Evolutionary conservation across 2,797 vertebrate species (phyloP).

Genomic region (Anolis apletophallus): DNA sequence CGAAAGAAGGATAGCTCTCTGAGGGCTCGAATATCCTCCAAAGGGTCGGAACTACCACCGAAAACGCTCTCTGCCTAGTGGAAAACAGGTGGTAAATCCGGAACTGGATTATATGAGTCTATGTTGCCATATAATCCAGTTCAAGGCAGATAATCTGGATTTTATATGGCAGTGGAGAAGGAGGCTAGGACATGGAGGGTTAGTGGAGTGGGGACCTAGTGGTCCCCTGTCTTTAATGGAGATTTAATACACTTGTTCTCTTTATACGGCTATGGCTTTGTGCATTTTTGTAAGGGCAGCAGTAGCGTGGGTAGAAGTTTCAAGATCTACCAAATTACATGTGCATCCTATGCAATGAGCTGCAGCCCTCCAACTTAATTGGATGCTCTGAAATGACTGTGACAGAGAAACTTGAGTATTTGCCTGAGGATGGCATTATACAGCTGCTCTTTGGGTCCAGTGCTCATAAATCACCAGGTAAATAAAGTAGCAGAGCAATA

Average conservation of each 20-base stretch:
- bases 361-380: background rate
- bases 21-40: too few relatives aligned
- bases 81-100: too few relatives aligned
- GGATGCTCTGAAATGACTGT: background rate
- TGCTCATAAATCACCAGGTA: conserved; percentile 17
- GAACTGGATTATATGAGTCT: too few relatives aligned
- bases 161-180: too few relatives aligned
- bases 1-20: too few relatives aligned
- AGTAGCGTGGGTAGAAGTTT: background rate
- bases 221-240: background rate
- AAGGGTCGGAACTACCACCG: too few relatives aligned
- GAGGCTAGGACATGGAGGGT: too few relatives aligned
- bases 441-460: background rate
- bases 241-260: background rate
- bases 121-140: too few relatives aligned
- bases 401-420: background rate
- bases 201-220: too few relatives aligned
- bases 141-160: too few relatives aligned
- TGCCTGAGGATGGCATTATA: background rate
- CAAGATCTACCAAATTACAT: background rate
- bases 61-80: too few relatives aligned
- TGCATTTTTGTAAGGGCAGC: background rate
- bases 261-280: background rate
- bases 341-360: background rate
- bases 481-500: background rate